Evolutionary conservation across 1,140 invertebrate genomes (phyloP).

Genomic region (Cyclargus thomasi): DNA sequence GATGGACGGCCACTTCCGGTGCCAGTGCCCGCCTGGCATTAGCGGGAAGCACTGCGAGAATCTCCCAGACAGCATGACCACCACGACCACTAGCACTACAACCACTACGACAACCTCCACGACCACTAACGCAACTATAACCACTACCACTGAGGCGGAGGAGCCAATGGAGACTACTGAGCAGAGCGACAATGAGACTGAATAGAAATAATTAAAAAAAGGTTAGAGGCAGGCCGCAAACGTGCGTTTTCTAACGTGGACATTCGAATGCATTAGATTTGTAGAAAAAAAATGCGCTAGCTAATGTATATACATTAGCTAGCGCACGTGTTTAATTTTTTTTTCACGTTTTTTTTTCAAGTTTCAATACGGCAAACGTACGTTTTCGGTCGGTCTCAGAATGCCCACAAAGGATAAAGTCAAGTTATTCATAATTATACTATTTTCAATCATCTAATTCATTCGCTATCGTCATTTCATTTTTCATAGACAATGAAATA

Average conservation of each 20-base stretch:
- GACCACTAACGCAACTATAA: background rate
- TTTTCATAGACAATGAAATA: no score
- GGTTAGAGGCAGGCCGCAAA: no score
- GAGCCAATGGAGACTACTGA: constrained; percentile 28
- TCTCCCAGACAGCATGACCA: constrained; percentile 65
- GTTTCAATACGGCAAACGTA: no score
- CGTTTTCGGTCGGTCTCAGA: no score
- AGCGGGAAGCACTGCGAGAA: constrained; percentile 78
- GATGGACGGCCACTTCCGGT: constrained; percentile 85
- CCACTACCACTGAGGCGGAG: constrained; percentile 24
- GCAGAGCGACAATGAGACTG: constrained; percentile 58
- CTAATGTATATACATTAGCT: no score
- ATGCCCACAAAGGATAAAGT: no score
- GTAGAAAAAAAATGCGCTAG: no score
- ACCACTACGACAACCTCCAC: background rate
- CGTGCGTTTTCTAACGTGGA: no score
- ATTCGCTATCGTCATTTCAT: background rate
- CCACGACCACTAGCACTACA: background rate
- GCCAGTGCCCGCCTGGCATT: constrained; percentile 78
- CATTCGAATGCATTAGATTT: no score
- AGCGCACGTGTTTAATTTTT: no score
- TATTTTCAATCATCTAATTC: background rate
- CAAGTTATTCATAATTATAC: background rate
- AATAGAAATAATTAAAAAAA: constrained; percentile 28
- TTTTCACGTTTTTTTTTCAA: no score